Evolutionary conservation across 2,888 invertebrate genomes (phyloP), one percentile per base, ranked within the genome.

Genomic region (Plemyria rubiginata): DNA sequence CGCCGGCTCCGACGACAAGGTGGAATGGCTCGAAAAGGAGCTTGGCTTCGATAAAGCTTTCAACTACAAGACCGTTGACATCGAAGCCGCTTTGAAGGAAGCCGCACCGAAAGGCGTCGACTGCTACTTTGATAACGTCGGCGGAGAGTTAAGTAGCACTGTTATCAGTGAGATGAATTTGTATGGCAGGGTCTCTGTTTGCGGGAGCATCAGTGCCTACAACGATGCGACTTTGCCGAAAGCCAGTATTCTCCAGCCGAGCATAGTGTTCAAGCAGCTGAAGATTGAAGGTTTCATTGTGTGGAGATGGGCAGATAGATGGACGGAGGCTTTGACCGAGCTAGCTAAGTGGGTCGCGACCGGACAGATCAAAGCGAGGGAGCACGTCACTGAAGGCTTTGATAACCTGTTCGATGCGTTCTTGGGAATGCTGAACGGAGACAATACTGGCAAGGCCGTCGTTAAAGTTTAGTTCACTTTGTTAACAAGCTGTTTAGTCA

Each of bases 101-200:
- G 93, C 92, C 46, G 87, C 71, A 2, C 69, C 71, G 3, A 62
- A 67, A 13, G 71, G 71, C 0, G 69, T 96, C 0, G 96, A 96
- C 76, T 95, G 95, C 76, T 96, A 95, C 77, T 96, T 96, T 77
- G 96, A 96, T 77, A 96, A 96, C 80, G 96, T 95, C 5, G 95
- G 95, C 13, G 95, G 95, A 2, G 94, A 94, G 62, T 87, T 95
- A 13, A 94, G 94, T 55, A 93, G 92, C 52, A 83, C 80, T 0
- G 92, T 95, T 6, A 85, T 95, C 0, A 82, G 83, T 28, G 93
- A 94, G 69, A 95, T 95, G 95, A 95, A 94, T 63, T 50, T 46
- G 11, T 69, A 13, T 62, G 95, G 95, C 0, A 86, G 95, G 54
- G 86, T 95, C 38, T 80, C 95, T 0, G 90, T 94, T 0, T 95